Evolutionary conservation across 2,797 vertebrate genomes (phyloP), one percentile per base, ranked within the genome.

Genomic region (Aselliscus stoliczkanus): DNA sequence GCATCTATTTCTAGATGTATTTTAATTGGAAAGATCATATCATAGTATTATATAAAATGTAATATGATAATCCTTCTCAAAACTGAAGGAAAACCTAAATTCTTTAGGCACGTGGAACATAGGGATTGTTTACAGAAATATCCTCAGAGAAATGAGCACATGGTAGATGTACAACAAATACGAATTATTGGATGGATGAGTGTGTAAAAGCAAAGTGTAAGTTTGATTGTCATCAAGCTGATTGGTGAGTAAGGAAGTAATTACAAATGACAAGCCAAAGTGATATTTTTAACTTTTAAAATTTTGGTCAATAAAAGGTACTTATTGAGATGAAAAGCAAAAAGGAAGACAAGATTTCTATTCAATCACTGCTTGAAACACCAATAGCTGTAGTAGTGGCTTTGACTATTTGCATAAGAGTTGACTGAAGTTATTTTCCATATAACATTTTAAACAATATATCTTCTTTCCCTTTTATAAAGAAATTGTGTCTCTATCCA

Each of bases 1-100:
- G 56, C 56, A 58, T 88, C 83, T 97, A 80, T 93, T 96, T 96
- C 64, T 88, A 94, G 81, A 88, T 83, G 72, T 79, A 69, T 91
- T 95, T 93, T 95, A 95, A 87, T 39, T 91, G 44, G 60, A 96
- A 92, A 34, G 70, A 73, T 85, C 42, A 64, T 39, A 31, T 65
- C 62, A 82, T 75, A 77, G 76, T 77, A 80, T 20, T 93, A 23
- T 70, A 69, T 47, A 84, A 89, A 96, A 85, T 67, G 86, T 76
- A 65, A 82, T 52, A 86, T 73, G 31, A n/a, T 34, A 67, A 25
- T 81, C 9, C 37, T 37, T 73, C 31, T 69, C 27, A 31, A 21
- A 86, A 44, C 44, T 47, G 42, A 86, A 80, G 23, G 67, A 67
- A 95, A 85, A 76, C 17, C 25, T 67, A 58, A 77, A 50, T 62